These are phyloP conservation scores for Tetanocera ferruginea DNA, from an alignment of 2,888 invertebrate species.

Conservation along the genomic window DNA sequence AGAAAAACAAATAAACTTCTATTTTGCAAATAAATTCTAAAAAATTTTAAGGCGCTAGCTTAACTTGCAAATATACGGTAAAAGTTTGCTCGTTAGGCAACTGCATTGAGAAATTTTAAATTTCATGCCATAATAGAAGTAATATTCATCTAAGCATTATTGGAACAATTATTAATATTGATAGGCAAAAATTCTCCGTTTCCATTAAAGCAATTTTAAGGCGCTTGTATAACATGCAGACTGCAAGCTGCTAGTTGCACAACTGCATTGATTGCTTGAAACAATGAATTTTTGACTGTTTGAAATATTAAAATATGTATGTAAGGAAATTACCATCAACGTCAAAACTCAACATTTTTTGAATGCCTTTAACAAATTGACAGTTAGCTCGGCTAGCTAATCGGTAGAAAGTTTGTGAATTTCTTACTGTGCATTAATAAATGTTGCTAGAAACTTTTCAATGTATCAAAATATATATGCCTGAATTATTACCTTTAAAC, in stretches of 20 bases:
- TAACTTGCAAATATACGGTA: conserved; percentile 14
- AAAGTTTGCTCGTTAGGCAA: conserved; percentile 8
- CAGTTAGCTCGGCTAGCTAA: background rate
- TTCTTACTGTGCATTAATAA: background rate
- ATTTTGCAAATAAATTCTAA: background rate
- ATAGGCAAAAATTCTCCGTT: conserved; percentile 3
- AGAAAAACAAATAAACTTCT: background rate
- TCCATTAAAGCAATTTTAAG: background rate
- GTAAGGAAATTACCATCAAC: background rate
- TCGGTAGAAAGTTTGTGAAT: background rate
- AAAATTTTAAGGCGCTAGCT: conserved; percentile 3
- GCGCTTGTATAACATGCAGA: background rate
- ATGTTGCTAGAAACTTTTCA: background rate
- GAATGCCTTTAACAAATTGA: background rate
- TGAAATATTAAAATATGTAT: too few relatives aligned
- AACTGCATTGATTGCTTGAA: too few relatives aligned
- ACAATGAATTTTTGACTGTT: too few relatives aligned
- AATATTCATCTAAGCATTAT: background rate
- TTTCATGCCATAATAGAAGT: background rate
- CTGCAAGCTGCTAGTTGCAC: too few relatives aligned
- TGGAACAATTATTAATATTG: background rate
- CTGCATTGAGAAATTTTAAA: background rate
- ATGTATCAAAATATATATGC: background rate
- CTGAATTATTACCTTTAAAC: background rate
- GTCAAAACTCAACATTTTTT: background rate